Base-by-base conservation (phyloP, 2,888 invertebrate species). In the Acrobasis suavella region DNA sequence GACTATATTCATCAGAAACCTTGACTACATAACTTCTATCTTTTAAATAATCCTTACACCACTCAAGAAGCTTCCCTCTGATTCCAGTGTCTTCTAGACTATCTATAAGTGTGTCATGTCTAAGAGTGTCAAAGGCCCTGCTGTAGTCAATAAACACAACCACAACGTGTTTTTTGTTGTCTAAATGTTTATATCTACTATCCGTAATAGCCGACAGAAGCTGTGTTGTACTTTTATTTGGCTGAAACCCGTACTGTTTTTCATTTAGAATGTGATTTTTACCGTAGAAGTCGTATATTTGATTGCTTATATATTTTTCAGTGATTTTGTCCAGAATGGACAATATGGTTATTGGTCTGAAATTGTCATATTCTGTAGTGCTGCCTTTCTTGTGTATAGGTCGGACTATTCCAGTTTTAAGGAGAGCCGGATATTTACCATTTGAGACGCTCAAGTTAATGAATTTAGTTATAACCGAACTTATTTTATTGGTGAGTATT, bases 61-160 rank as follows among this genome's bases (percentile, higher is more conserved):
- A 70, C 0, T 64, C 39, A 0, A 65, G 50, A 5, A 71, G n/a
- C 0, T 60, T 62, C 1, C 72, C 70, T 39, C 68, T 50, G 2
- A 72, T 63, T 1, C 69, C 72, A 50, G 60, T 15, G 38, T 64
- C 51, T 12, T 64, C 42, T 14, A 65, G 51, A 6, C 59, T 61
- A 10, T 60, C 55, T 10, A 63, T 14, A 9, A 67, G 50, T 14
- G 50, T 61, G 6, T 62, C 56, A 46, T 62, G 64, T 1, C 58
- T 17, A 1, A 66, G 38, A 5, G 61, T 66, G 10, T 66, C 66
- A n/a, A 67, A 67, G 5, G 65, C 65, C 39, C 67, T 64, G 38
- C 62, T 59, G 55, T 66, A 69, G 51, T 69, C 69, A 1, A 69
- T 64, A 22, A 64, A 69, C 9, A 69, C 55, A 15, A 69, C 55